A percentile compares a stretch with the other conserved stretches of the same genome.
Conservation (phyloP, 2,888 invertebrate species). For the Exephanes ischioxanthus region DNA sequence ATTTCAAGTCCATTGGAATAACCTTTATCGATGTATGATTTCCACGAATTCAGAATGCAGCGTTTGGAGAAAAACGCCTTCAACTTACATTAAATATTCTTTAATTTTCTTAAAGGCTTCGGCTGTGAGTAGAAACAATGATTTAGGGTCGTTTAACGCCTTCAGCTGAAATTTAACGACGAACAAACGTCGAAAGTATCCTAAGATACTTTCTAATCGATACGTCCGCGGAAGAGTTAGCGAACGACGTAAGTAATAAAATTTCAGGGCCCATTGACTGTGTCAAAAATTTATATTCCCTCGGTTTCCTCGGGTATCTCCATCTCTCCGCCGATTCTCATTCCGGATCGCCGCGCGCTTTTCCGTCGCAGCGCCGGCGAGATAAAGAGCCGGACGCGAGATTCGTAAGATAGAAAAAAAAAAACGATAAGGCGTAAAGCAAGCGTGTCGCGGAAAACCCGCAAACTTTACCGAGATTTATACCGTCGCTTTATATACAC, state of each 20-base stretch:
- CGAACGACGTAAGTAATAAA: constrained; percentile 2
- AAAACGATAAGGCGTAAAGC: constrained; percentile 2
- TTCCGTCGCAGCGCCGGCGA: not conserved
- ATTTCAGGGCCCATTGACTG: not conserved
- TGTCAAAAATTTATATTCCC: constrained; percentile 4
- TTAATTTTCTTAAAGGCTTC: no score
- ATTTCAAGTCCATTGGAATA: no score
- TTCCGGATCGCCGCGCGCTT: not conserved
- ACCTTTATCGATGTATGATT: no score
- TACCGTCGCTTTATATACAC: constrained; percentile 52
- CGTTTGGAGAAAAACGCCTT: no score
- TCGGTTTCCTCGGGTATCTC: not conserved
- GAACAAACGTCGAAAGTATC: not conserved
- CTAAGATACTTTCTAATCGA: not conserved
- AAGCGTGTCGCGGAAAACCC: constrained; percentile 53
- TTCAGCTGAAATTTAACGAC: not conserved
- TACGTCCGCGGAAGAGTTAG: not conserved
- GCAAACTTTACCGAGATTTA: constrained; percentile 51
- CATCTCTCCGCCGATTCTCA: not conserved
- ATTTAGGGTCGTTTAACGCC: not conserved
- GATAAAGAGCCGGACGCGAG: constrained; percentile 17
- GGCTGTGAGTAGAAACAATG: not conserved
- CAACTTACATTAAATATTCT: no score
- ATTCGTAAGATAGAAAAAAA: constrained; percentile 10
- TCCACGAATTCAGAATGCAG: no score